These are phyloP conservation scores for Cephus pulcher DNA, from an alignment of 2,888 invertebrate species.

Conservation along the genomic window DNA sequence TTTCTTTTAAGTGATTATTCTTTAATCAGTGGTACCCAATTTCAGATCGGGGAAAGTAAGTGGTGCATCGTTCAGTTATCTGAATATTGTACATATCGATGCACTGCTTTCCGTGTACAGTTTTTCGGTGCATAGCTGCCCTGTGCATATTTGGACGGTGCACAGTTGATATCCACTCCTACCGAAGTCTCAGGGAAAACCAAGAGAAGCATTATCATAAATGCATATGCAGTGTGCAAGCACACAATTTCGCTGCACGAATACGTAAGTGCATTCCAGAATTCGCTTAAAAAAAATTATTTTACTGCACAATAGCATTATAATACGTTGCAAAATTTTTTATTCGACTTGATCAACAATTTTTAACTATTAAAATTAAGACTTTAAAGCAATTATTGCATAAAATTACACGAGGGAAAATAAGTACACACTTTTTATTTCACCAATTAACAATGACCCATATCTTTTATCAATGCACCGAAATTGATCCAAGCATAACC, in stretches of 20 bases:
- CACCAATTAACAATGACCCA: neutral
- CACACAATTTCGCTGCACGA: neutral
- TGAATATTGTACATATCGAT: too few relatives aligned
- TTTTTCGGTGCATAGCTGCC: too few relatives aligned
- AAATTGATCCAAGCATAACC: neutral
- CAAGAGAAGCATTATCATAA: neutral
- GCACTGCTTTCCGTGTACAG: too few relatives aligned
- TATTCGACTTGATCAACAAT: too few relatives aligned
- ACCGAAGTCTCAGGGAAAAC: neutral
- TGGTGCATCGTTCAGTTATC: too few relatives aligned
- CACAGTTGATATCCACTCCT: too few relatives aligned
- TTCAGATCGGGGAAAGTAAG: too few relatives aligned
- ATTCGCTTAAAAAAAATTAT: neutral
- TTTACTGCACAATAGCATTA: neutral
- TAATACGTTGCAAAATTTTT: neutral
- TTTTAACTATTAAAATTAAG: neutral
- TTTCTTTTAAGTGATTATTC: too few relatives aligned
- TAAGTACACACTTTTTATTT: neutral
- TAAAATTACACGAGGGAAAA: neutral
- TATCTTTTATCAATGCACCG: neutral
- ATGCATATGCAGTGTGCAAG: neutral
- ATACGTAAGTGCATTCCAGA: neutral
- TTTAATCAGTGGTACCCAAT: too few relatives aligned
- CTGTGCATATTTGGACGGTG: too few relatives aligned
- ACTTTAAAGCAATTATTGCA: neutral